Base-by-base conservation (phyloP, 1,140 invertebrate species). In the Drosophila paulistorum region DNA sequence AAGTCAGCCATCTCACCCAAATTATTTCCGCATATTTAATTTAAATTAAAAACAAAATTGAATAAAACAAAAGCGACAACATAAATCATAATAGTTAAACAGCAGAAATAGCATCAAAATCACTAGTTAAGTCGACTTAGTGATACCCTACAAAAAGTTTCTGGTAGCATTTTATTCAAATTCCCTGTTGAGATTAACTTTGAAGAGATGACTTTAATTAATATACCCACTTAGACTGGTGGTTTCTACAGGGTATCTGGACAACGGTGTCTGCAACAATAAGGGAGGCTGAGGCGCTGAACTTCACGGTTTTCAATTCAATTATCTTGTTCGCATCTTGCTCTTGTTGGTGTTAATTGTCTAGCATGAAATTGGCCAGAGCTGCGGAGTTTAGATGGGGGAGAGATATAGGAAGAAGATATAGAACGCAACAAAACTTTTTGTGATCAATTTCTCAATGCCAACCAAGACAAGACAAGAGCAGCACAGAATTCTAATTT, bases 241-340 rank as follows among this genome's bases (percentile, higher is more conserved):
- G 30, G 6, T 30, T 30, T 30, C 2, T 23, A 2, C 1, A 51
- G 17, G 45, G 45, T 51, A 51, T 23, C 10, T 7, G 17, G 1
- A 9, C 57, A 42, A 30, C 30, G 5, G 30, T 30, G 30, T 30
- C 30, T 30, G 30, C 30, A 30, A 30, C 5, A 30, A 30, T 30
- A 30, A 30, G 30, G 30, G 30, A 6, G 3, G 23, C 20, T 63
- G n/a, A 63, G 61, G 42, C 17, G 62, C 45, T 64, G 42, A 48
- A 77, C 63, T 85, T 80, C 65, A 85, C 65, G 70, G 77, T 37
- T 77, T 71, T 81, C 60, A 71, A 83, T 68, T 79, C 72, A 55
- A 79, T 65, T 57, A 68, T 65, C 60, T 76, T 68, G 70, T 72
- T 72, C 63, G 55, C 61, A 61, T 42, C 33, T 59, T 59, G 57